A percentile compares a stretch with the other conserved stretches of the same genome.
phyloP scores from a whole-genome alignment of 2,797 vertebrate species.

The Myioborus miniatus region DNA sequence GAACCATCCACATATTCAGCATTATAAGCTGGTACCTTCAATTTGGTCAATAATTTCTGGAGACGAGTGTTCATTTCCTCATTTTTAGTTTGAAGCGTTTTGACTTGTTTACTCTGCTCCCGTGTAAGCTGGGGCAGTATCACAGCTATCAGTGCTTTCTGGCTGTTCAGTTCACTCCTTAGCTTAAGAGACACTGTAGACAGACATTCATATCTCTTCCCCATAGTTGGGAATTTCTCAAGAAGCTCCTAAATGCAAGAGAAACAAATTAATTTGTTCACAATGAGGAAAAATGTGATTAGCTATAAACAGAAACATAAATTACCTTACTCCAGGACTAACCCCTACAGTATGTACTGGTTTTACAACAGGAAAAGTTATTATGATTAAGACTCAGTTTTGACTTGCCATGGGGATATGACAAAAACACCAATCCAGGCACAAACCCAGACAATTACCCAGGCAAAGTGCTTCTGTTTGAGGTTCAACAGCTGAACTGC shows the following conservation, averaged over 20 bases:
- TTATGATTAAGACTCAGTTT: no score
- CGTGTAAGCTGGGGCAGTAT: slow-evolving; percentile 31
- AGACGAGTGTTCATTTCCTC: slow-evolving; percentile 61
- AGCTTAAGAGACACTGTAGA: slow-evolving; percentile 53
- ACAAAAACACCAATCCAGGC: no score
- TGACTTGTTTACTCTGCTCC: slow-evolving; percentile 47
- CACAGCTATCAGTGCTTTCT: slow-evolving; percentile 37
- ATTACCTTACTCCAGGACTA: not conserved
- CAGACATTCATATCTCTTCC: slow-evolving; percentile 64
- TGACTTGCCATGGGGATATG: no score
- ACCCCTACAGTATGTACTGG: not conserved
- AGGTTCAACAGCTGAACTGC: no score
- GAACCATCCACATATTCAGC: not conserved
- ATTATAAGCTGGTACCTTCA: slow-evolving; percentile 69
- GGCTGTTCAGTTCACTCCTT: slow-evolving; percentile 50
- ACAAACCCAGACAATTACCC: no score
- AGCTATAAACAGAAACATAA: not conserved
- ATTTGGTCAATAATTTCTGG: slow-evolving; percentile 68
- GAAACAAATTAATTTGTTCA: not conserved
- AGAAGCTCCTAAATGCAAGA: slow-evolving; percentile 72
- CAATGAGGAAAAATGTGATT: not conserved
- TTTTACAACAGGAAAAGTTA: not conserved
- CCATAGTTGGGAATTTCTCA: slow-evolving; percentile 61
- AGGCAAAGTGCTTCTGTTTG: no score
- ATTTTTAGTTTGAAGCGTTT: slow-evolving; percentile 62